Conservation (phyloP, 1,140 invertebrate genomes). For the Trypoxylus dichotomus region DNA sequence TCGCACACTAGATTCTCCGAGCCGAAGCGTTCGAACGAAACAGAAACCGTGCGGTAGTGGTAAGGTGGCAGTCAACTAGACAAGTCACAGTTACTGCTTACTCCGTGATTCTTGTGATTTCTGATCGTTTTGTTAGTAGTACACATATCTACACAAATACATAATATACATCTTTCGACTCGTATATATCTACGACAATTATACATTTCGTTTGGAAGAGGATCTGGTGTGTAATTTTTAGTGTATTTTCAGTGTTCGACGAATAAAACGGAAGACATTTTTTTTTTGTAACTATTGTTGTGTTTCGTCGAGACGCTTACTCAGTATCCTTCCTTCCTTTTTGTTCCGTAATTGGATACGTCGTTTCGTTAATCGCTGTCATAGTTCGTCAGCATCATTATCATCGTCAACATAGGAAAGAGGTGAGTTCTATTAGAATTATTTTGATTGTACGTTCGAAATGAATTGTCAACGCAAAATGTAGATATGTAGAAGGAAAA, state of each 20-base stretch:
- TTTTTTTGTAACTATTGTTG: background rate
- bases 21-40: constrained; percentile 34
- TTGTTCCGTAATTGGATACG: background rate
- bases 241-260: background rate
- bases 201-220: background rate
- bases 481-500: background rate
- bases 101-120: constrained; percentile 21
- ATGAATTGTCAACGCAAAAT: background rate
- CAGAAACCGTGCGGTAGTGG: constrained; percentile 47
- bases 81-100: constrained; percentile 50
- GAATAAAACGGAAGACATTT: background rate
- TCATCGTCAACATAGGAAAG: background rate
- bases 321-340: background rate
- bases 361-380: background rate
- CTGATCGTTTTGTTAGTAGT: background rate
- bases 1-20: constrained; percentile 21
- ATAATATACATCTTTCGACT: background rate
- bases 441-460: background rate
- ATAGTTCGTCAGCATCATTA: background rate
- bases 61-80: constrained; percentile 48
- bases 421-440: background rate
- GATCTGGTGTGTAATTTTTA: background rate
- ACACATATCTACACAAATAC: background rate
- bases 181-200: background rate
- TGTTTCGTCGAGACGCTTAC: background rate